phyloP scores from a whole-genome alignment of 1,140 invertebrate genomes.

The Amyelois transitella region DNA sequence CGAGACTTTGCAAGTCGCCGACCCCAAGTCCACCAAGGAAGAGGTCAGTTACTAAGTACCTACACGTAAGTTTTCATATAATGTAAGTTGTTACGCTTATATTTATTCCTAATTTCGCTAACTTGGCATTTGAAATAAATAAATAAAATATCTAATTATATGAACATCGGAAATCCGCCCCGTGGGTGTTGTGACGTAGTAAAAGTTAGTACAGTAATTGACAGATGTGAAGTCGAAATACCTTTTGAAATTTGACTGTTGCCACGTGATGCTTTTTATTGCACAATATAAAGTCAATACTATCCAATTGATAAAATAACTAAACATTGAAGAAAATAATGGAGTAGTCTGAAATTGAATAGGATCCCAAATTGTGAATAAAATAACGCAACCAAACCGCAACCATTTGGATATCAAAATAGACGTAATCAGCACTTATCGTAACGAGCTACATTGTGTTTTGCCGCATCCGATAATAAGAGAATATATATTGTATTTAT shows the following conservation, averaged over 20 bases:
- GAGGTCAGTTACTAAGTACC: constrained; percentile 57
- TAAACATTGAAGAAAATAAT: background rate
- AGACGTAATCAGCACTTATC: background rate
- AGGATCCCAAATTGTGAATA: background rate
- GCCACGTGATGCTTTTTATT: too few species aligned
- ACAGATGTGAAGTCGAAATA: too few species aligned
- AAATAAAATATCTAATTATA: too few species aligned
- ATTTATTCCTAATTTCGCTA: too few species aligned
- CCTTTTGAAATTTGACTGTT: too few species aligned
- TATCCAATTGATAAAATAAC: too few species aligned
- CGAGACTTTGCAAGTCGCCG: constrained; percentile 90
- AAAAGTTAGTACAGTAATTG: too few species aligned
- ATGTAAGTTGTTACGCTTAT: too few species aligned
- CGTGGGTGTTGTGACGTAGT: too few species aligned
- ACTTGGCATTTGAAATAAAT: too few species aligned
- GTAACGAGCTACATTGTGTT: background rate
- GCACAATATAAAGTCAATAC: too few species aligned
- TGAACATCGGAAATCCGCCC: too few species aligned
- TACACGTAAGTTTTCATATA: background rate
- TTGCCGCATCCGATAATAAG: background rate
- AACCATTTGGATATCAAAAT: background rate
- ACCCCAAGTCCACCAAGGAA: constrained; percentile 85
- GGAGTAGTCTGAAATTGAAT: background rate
- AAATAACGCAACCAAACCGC: background rate
- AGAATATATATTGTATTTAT: background rate